Base-by-base conservation (phyloP, 1,140 invertebrate species). In the Vanessa atalanta region DNA sequence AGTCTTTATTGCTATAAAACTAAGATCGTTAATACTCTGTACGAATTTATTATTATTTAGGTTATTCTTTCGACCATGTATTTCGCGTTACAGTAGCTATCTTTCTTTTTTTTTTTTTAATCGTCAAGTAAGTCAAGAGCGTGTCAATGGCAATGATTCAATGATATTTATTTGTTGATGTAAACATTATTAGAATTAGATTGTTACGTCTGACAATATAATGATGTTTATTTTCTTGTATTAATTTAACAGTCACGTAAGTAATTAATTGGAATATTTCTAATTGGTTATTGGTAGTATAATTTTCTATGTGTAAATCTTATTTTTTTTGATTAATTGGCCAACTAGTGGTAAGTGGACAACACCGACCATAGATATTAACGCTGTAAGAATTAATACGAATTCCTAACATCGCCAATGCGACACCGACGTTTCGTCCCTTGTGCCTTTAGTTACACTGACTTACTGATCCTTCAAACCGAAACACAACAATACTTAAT, bases 41-140 rank as follows among this genome's bases (percentile, higher is more conserved):
- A n/a, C 13, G 8, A 43, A 47, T 26, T 23, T 13, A 12, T 53
- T 67, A 6, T 37, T 51, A 60, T 13, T 11, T 60, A 13, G 20
- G 55, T 47, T 31, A 61, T 16, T 70, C 57, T 16, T 47, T 70
- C 53, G 57, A 61, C n/a, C 68, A 37, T 63, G 66, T 51, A 55
- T 68, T 68, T 68, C 51, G 53, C 66, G 37, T 50, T 68, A 68
- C 50, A 47, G 7, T 67, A 37, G 26, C 11, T 31, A 55, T 68
- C 20, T 50, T 37, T 47, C 2, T 15, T 31, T 20, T 70, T 43
- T 70, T 43, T 69, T 69, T 73, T 68, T 64, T 48, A 53, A 55
- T 20, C 16, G 43, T 60, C 12, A 26, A 74, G n/a, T 70, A 57
- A 70, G 61, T 68, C 73, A 74, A 74, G 73, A 74, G 50, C 73